Base-by-base conservation (phyloP, 2,797 vertebrate species). In the Cuniculus paca region DNA sequence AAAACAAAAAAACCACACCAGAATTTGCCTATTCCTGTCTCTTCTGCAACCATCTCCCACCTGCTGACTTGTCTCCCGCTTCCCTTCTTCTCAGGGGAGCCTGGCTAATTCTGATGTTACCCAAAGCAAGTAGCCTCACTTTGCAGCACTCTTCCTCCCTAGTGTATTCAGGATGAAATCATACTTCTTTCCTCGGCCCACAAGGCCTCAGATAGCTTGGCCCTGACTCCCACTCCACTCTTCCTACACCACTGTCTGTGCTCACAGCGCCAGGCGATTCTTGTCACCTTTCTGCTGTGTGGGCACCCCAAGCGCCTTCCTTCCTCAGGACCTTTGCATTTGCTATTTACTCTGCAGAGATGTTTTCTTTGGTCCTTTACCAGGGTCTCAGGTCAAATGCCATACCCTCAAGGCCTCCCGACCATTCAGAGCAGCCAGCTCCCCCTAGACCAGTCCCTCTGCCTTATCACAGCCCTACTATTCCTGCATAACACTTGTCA, bases 361-460 rank as follows among this genome's bases (percentile, higher is more conserved):
- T 45, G 22, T 93, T 96, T 94, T 63, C 34, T 81, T 85, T 70
- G 39, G 8, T 34, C 52, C n/a, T 92, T 88, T 58, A 36, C 24
- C 48, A 50, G 74, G 34, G 54, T 96, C 42, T 58, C 34, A 6
- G 48, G 82, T 77, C 63, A 42, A 6, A 85, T 79, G 68, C 63
- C 72, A n/a, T 70, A 61, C 81, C 19, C 20, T 81, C 1, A 4
- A 50, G 31, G 24, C 16, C 54, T 42, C n/a, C 17, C 39, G 34
- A 20, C 54, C 36, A 31, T 70, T 88, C 50, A 14, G 24, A 81
- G 16, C 24, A 17, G 31, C n/a, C 28, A 16, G 12, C 36, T 78
- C 54, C 20, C 3, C 2, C 2, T 0, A 1, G 31, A 26, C 65
- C n/a, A 20, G 31, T 90, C 91, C 63, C 19, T 36, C n/a, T 63